phyloP scores from a whole-genome alignment of 2,888 invertebrate species.

The Drosophila conformis region DNA sequence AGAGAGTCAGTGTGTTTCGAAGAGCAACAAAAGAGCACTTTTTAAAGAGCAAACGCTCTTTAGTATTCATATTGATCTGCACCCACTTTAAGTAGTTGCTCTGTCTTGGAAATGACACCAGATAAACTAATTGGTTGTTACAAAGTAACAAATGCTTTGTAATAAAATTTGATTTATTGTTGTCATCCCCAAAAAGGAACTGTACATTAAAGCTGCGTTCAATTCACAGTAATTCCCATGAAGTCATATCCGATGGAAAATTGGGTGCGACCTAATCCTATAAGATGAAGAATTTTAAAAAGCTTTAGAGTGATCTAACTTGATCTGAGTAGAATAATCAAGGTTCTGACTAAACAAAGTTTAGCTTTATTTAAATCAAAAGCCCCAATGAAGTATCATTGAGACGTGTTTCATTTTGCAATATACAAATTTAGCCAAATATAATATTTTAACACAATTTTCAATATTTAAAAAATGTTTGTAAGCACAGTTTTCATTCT shows the following conservation, averaged over 20 bases:
- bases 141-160: slow-evolving; percentile 49
- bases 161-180: slow-evolving; percentile 67
- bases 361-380: background rate
- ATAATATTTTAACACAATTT: background rate
- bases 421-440: background rate
- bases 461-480: background rate
- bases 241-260: slow-evolving; percentile 44
- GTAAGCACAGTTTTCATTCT: background rate
- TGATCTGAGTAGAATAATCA: background rate
- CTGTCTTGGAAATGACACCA: slow-evolving; percentile 42
- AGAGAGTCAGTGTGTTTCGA: slow-evolving; percentile 8
- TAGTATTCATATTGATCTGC: slow-evolving; percentile 44
- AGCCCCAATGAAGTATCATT: background rate
- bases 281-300: background rate
- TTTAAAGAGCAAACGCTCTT: slow-evolving; percentile 28
- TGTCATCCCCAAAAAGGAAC: slow-evolving; percentile 62
- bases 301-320: background rate
- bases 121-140: slow-evolving; percentile 55
- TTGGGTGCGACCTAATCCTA: slow-evolving; percentile 24
- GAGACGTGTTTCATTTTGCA: background rate
- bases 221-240: slow-evolving; percentile 34
- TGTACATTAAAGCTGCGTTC: slow-evolving; percentile 31
- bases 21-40: slow-evolving; percentile 17
- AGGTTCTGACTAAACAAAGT: background rate
- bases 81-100: slow-evolving; percentile 45